phyloP scores from a whole-genome alignment of 1,140 invertebrate genomes.

The Globodera rostochiensis region DNA sequence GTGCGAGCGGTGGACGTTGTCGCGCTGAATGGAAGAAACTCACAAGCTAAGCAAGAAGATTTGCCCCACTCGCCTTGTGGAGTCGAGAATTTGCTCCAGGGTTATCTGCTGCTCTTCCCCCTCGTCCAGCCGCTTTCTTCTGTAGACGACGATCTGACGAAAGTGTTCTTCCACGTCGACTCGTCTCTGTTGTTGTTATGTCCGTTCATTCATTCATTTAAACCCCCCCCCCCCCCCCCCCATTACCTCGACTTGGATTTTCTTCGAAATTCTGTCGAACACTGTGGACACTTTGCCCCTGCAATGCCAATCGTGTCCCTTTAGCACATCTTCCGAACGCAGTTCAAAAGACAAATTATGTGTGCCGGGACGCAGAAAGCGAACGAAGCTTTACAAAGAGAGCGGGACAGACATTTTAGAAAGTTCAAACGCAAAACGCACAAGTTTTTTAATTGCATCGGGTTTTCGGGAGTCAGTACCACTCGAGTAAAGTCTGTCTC shows the following conservation, averaged over 20 bases:
- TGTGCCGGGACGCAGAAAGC: slow-evolving; percentile 37
- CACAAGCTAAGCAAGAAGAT: background rate
- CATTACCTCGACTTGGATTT: slow-evolving; percentile 31
- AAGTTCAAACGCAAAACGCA: background rate
- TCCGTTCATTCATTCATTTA: background rate
- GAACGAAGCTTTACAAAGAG: slow-evolving; percentile 25
- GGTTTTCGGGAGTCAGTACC: slow-evolving; percentile 24
- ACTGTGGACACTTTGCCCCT: slow-evolving; percentile 25
- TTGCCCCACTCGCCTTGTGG: background rate
- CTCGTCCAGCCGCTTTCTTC: slow-evolving; percentile 18
- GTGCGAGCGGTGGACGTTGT: background rate
- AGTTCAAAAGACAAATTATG: slow-evolving; percentile 49
- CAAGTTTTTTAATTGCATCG: slow-evolving; percentile 36
- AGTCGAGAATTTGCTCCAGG: background rate
- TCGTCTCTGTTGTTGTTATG: slow-evolving; percentile 28
- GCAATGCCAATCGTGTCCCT: slow-evolving; percentile 45
- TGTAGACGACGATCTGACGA: slow-evolving; percentile 46
- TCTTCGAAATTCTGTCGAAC: slow-evolving; percentile 36
- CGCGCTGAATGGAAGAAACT: background rate
- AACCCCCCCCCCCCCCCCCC: too few species aligned
- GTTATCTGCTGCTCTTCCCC: background rate
- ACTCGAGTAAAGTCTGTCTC: slow-evolving; percentile 45
- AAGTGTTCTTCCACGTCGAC: slow-evolving; percentile 51
- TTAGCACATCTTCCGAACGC: slow-evolving; percentile 35
- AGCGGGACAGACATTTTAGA: background rate